A percentile compares a stretch with the other conserved stretches of the same genome.
Evolutionary conservation across 2,113 vertebrate genomes (phyloP).

Genomic region (Labrus mixtus): DNA sequence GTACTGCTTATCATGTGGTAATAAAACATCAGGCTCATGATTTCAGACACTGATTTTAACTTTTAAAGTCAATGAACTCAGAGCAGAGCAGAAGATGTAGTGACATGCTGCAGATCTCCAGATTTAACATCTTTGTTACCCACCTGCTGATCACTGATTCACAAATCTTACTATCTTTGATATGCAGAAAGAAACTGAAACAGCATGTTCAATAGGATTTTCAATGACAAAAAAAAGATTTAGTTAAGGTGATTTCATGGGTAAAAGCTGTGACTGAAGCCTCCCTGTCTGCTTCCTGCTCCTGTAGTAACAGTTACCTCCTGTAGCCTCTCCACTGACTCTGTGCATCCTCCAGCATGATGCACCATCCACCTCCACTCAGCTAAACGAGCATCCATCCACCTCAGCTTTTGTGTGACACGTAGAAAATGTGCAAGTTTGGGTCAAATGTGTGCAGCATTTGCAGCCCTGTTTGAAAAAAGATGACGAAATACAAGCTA

Average conservation of each 20-base stretch:
- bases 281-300: constrained; percentile 14
- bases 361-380: constrained; percentile 21
- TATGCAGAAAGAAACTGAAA: neutral
- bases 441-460: neutral
- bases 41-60: too few relatives aligned
- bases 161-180: neutral
- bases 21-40: too few relatives aligned
- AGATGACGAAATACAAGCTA: constrained; percentile 36
- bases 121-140: neutral
- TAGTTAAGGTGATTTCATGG: too few relatives aligned
- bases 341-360: constrained; percentile 7
- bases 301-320: neutral
- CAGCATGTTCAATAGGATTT: neutral
- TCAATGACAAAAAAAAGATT: too few relatives aligned
- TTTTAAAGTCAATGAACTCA: too few relatives aligned
- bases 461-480: neutral
- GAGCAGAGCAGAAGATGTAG: neutral
- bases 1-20: neutral
- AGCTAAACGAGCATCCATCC: neutral
- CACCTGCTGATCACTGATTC: constrained; percentile 3
- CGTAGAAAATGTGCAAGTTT: fast-evolving
- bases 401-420: constrained; percentile 2
- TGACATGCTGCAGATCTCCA: neutral
- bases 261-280: neutral
- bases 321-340: constrained; percentile 3